phyloP scores from a whole-genome alignment of 2,888 invertebrate genomes.

The Eudemis profundana region DNA sequence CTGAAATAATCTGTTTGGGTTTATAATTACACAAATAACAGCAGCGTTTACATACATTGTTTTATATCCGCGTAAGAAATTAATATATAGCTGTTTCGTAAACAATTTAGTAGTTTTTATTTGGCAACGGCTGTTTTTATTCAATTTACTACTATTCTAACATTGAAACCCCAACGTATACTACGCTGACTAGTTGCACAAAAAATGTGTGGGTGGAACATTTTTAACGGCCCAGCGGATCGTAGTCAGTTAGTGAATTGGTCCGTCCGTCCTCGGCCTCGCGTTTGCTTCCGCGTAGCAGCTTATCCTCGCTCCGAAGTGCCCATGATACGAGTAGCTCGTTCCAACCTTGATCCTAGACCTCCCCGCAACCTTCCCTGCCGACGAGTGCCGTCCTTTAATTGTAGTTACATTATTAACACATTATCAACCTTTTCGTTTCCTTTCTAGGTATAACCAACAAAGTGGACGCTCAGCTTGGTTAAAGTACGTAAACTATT shows the following conservation, averaged over 20 bases:
- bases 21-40: too few relatives aligned
- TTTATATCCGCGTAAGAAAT: background rate
- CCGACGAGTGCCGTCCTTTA: conserved; percentile 29
- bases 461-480: conserved; percentile 83
- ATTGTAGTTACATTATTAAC: conserved; percentile 49
- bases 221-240: conserved; percentile 65
- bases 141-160: background rate
- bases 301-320: conserved; percentile 80
- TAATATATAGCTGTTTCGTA: background rate
- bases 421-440: conserved; percentile 69
- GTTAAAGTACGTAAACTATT: conserved; percentile 79
- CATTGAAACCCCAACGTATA: conserved; percentile 1
- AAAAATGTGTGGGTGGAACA: conserved; percentile 51
- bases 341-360: conserved; percentile 78
- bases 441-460: conserved; percentile 85
- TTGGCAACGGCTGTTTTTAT: background rate
- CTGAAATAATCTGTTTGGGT: background rate
- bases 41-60: background rate
- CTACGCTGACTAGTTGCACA: background rate
- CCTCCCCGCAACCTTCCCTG: conserved; percentile 67
- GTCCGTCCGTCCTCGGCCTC: conserved; percentile 80
- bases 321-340: conserved; percentile 72
- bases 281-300: conserved; percentile 78
- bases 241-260: conserved; percentile 76
- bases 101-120: background rate